A percentile compares a stretch with the other conserved stretches of the same genome.
These are phyloP conservation scores for Neodiprion virginianus DNA, from an alignment of 1,140 invertebrate genomes.

Conservation along the genomic window DNA sequence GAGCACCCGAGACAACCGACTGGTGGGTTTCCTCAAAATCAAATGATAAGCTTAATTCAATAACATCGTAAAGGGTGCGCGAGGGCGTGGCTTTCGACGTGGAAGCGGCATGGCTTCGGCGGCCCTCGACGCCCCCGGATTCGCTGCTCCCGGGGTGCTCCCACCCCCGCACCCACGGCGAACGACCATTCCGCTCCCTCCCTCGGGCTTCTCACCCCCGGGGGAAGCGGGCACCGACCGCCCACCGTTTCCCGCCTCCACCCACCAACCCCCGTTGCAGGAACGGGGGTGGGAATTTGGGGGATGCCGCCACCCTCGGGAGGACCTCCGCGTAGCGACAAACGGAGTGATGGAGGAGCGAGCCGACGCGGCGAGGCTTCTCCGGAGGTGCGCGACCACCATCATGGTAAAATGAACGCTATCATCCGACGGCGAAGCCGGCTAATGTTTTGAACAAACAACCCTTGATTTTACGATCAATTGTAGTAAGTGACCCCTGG, in stretches of 20 bases:
- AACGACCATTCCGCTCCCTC: slow-evolving; percentile 29
- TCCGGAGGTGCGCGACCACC: background rate
- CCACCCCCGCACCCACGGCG: slow-evolving; percentile 16
- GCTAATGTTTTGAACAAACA: slow-evolving; percentile 25
- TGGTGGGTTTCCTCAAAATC: slow-evolving; percentile 71
- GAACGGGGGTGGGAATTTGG: background rate
- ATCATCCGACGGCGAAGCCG: slow-evolving; percentile 37
- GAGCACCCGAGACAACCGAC: slow-evolving; percentile 62
- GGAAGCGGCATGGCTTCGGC: slow-evolving; percentile 27
- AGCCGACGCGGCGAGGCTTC: too few relatives aligned
- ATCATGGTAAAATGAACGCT: slow-evolving; percentile 37
- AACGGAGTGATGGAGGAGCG: background rate
- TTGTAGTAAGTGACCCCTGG: slow-evolving; percentile 19
- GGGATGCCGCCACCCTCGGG: background rate
- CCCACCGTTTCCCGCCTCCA: background rate
- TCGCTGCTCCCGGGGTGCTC: background rate
- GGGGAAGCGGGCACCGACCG: background rate
- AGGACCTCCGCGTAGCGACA: slow-evolving; percentile 1
- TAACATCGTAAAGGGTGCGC: slow-evolving; percentile 60
- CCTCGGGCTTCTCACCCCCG: background rate
- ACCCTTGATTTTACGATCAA: slow-evolving; percentile 42
- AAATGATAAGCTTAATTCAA: slow-evolving; percentile 80
- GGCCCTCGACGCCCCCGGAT: slow-evolving; percentile 22
- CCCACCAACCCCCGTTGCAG: background rate
- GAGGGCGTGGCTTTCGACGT: slow-evolving; percentile 31